Base-by-base conservation (phyloP, 1,140 invertebrate genomes). In the Polyergus mexicanus region DNA sequence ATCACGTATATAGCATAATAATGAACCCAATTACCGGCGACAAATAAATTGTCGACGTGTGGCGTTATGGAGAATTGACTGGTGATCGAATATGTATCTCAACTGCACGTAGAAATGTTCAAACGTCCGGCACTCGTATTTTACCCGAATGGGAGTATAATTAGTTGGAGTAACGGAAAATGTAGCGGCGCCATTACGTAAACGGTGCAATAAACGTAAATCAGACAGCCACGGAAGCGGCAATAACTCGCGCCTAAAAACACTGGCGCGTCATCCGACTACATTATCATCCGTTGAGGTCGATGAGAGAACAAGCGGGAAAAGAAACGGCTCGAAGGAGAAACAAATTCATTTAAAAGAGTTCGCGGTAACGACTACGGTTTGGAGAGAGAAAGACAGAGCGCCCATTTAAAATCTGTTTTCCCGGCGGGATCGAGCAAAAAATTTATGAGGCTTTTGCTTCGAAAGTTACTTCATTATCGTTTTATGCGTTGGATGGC, bases 131-230 rank as follows among this genome's bases (percentile, higher is more conserved):
- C 80, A 88, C 32, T 74, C 93, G 86, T 94, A 94, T 93, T 92
- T 94, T 92, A 94, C 93, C 90, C 85, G 88, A 94, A 94, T 93
- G 93, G 91, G 89, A 93, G 91, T 92, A 94, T 94, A 94, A 94
- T 94, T 94, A 94, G 93, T 94, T 93, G 92, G 89, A 94, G 94
- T 94, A 94, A 94, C 92, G 92, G 93, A 94, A 93, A 93, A 94
- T 94, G 92, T 93, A 94, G 92, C 89, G 92, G 58, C 91, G 87
- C 92, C 93, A 94, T 94, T 94, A 94, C 92, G 89, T 91, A 93
- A 93, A 89, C 93, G 90, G 90, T 89, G 93, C 93, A 92, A 94
- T 94, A 94, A 94, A 94, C 94, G 94, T 94, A 94, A 94, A 94
- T 94, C 94, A 94, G 93, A 90, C 89, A 90, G 90, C 88, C 92